Base-by-base conservation (phyloP, 2,113 vertebrate genomes). In the Chrysochloris asiatica region DNA sequence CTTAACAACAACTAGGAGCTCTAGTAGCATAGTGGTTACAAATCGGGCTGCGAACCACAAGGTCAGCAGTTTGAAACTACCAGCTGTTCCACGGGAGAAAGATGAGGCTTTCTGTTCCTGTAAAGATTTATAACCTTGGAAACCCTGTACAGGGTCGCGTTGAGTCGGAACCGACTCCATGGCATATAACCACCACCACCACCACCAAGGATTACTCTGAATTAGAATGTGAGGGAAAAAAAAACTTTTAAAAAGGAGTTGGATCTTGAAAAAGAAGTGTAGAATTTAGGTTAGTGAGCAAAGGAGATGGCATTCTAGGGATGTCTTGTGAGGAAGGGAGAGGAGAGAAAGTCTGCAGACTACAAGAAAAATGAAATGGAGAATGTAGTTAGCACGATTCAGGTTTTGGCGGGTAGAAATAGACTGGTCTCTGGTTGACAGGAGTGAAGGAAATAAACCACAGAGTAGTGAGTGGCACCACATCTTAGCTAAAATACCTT, bases 221-320 rank as follows among this genome's bases (percentile, higher is more conserved):
- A 6, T 52, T 94, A 88, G 36, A 89, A 59, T 73, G 76, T 21
- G 84, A 48, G 76, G 21, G 84, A 48, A 22, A 28, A 9, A n/a
- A n/a, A 36, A 72, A 73, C 69, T 87, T 90, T 22, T 71, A 77
- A 89, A 72, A 45, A 89, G 24, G 24, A 73, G 45, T 84, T 83
- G 69, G 75, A 56, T 83, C 59, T 88, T 93, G 38, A 78, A 92
- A 95, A 93, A 90, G 28, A 93, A 75, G 24, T 79, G 9, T 33
- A 88, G 56, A 83, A 85, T 82, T 95, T 94, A 90, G 75, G 36
- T 85, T 90, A 79, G 38, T 71, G 59, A 85, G 48, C 41, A 90
- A 84, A 77, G 45, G 38, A 83, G 8, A 36, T 76, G 16, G 52
- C 36, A 52, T 92, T 76, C 45, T 81, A 22, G 45, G 67, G 77